phyloP scores from a whole-genome alignment of 2,888 invertebrate genomes.

The Drosophila sordidula region DNA sequence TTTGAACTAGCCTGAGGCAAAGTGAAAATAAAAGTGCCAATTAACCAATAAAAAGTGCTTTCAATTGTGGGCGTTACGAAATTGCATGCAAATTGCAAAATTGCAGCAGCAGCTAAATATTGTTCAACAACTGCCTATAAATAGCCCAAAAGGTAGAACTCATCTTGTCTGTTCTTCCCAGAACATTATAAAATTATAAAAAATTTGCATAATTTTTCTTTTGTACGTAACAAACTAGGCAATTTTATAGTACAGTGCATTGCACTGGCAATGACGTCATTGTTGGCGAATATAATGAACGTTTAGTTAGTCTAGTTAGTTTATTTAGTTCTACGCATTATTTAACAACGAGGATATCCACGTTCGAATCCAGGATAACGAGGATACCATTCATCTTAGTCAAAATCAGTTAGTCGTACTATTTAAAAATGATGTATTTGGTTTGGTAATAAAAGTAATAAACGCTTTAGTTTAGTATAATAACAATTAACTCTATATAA shows the following conservation, averaged over 20 bases:
- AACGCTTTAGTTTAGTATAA: no score
- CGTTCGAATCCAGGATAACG: no score
- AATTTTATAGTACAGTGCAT: constrained; percentile 7
- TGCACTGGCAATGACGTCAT: constrained; percentile 34
- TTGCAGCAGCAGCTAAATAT: constrained; percentile 36
- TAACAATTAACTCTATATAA: background rate
- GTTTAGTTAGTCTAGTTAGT: no score
- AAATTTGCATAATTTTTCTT: constrained; percentile 57
- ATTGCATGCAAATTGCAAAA: constrained; percentile 51
- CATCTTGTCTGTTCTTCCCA: constrained; percentile 44
- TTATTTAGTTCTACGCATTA: no score
- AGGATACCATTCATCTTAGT: no score
- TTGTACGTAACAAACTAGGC: constrained; percentile 13
- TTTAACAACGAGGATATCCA: no score
- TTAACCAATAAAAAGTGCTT: constrained; percentile 38
- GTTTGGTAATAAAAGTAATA: no score
- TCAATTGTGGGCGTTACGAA: constrained; percentile 53
- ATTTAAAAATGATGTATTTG: no score
- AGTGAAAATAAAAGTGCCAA: constrained; percentile 53
- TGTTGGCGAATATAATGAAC: background rate
- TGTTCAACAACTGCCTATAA: constrained; percentile 62
- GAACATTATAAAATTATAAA: constrained; percentile 38
- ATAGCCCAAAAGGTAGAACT: constrained; percentile 67
- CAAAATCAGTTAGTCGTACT: no score
- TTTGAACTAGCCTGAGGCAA: constrained; percentile 4